These are phyloP conservation scores for Cuniculus paca DNA, from an alignment of 2,797 vertebrate genomes.

Conservation along the genomic window DNA sequence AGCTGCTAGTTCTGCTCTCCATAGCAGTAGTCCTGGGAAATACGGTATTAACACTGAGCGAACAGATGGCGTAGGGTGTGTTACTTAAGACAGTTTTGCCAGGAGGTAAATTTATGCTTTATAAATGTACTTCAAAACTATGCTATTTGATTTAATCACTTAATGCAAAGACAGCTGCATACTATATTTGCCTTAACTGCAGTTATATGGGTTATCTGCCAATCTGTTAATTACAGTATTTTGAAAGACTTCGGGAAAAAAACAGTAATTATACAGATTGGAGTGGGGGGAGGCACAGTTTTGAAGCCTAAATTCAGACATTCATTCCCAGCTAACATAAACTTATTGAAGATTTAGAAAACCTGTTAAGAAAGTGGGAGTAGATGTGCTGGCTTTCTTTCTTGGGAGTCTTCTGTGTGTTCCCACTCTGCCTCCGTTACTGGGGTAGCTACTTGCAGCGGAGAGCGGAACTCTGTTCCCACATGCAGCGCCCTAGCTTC, in stretches of 20 bases:
- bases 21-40: conserved; percentile 69
- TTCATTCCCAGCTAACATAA: conserved; percentile 76
- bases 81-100: conserved; percentile 83
- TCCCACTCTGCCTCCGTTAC: background rate
- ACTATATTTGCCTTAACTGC: conserved; percentile 82
- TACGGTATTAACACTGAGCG: conserved; percentile 66
- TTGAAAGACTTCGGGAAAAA: conserved; percentile 81
- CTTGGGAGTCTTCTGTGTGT: conserved; percentile 27
- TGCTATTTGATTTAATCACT: conserved; percentile 85
- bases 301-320: conserved; percentile 80
- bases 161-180: conserved; percentile 85
- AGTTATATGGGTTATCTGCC: conserved; percentile 85
- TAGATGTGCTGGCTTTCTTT: background rate
- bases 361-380: conserved; percentile 72
- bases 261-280: conserved; percentile 80
- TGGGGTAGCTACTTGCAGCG: background rate
- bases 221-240: conserved; percentile 85
- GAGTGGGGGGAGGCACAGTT: conserved; percentile 65
- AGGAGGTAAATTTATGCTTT: conserved; percentile 85
- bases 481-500: background rate
- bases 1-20: conserved; percentile 68
- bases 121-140: conserved; percentile 85
- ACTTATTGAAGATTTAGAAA: conserved; percentile 71
- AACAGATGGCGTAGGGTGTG: conserved; percentile 81
- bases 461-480: background rate